These are phyloP conservation scores for Poecilia wingei DNA, from an alignment of 2,797 vertebrate species.

Conservation along the genomic window DNA sequence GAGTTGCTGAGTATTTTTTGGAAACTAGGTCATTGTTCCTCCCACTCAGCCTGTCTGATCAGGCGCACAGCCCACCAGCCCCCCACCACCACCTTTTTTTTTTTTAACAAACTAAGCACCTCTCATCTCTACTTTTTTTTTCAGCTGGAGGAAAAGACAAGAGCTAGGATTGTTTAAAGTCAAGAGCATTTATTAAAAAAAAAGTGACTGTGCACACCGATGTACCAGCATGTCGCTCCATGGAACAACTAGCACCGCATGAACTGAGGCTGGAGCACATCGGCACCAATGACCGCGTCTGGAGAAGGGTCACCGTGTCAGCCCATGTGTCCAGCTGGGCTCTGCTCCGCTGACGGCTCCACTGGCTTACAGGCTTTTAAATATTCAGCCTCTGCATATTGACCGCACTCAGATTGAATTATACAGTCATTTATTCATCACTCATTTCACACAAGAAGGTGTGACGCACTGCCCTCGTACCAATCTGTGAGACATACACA, in stretches of 20 bases:
- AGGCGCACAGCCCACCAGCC: conserved; percentile 49
- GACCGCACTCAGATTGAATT: conserved; percentile 67
- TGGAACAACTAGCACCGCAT: conserved; percentile 11
- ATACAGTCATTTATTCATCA: conserved; percentile 75
- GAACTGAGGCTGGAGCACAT: conserved; percentile 7
- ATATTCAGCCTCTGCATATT: conserved; percentile 72
- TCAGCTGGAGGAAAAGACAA: conserved; percentile 9
- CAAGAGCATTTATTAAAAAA: conserved; percentile 47
- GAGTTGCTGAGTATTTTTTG: conserved; percentile 71
- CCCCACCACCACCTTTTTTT: background rate
- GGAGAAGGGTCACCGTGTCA: conserved; percentile 12
- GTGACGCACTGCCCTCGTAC: conserved; percentile 65
- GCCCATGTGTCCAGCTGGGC: conserved; percentile 49
- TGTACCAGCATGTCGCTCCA: background rate
- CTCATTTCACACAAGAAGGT: conserved; percentile 70
- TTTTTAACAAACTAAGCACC: conserved; percentile 56
- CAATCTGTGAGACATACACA: conserved; percentile 65
- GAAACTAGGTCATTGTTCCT: conserved; percentile 82
- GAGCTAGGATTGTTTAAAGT: conserved; percentile 48
- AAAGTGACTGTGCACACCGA: background rate
- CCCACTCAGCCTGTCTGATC: conserved; percentile 77
- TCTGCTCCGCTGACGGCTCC: conserved; percentile 51
- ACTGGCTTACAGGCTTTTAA: conserved; percentile 64
- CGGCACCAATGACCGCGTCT: conserved; percentile 32
- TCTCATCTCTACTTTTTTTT: conserved; percentile 44